Evolutionary conservation across 2,888 invertebrate genomes (phyloP).

Genomic region (Cremastinae sp.): DNA sequence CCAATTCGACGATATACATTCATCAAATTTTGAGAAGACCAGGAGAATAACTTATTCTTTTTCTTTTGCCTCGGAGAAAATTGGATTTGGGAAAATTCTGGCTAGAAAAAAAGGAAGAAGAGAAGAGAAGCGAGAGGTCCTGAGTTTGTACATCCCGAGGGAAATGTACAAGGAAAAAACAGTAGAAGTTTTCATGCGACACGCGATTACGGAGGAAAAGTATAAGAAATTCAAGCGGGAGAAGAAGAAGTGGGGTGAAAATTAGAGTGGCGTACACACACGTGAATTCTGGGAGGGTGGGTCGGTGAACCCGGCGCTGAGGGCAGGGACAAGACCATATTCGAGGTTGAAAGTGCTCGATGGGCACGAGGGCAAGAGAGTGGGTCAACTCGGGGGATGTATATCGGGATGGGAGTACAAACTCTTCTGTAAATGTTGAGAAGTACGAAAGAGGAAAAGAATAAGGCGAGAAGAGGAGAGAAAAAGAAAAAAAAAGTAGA

Average conservation of each 20-base stretch:
- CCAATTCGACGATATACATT: too few relatives aligned
- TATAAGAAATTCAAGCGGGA: not conserved
- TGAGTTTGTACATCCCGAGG: not conserved
- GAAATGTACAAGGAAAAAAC: not conserved
- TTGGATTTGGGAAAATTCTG: too few relatives aligned
- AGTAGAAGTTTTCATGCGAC: not conserved
- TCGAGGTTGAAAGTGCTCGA: not conserved
- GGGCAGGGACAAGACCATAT: not conserved
- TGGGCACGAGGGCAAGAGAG: slow-evolving; percentile 42
- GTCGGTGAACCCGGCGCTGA: slow-evolving; percentile 27
- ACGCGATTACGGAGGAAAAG: not conserved
- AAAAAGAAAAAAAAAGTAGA: slow-evolving; percentile 42
- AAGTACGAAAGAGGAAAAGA: slow-evolving; percentile 54
- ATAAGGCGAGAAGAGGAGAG: slow-evolving; percentile 66
- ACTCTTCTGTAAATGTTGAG: slow-evolving; percentile 66
- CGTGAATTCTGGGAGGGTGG: slow-evolving; percentile 11
- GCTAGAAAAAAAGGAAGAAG: too few relatives aligned
- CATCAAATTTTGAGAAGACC: not conserved
- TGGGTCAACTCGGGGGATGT: slow-evolving; percentile 62
- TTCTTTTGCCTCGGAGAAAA: too few relatives aligned
- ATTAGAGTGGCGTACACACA: not conserved
- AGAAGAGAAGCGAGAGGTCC: too few relatives aligned
- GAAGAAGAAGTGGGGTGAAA: slow-evolving; percentile 20
- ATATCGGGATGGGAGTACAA: slow-evolving; percentile 62
- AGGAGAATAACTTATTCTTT: too few relatives aligned